phyloP scores from a whole-genome alignment of 2,888 invertebrate species.

The Netelia virgata region DNA sequence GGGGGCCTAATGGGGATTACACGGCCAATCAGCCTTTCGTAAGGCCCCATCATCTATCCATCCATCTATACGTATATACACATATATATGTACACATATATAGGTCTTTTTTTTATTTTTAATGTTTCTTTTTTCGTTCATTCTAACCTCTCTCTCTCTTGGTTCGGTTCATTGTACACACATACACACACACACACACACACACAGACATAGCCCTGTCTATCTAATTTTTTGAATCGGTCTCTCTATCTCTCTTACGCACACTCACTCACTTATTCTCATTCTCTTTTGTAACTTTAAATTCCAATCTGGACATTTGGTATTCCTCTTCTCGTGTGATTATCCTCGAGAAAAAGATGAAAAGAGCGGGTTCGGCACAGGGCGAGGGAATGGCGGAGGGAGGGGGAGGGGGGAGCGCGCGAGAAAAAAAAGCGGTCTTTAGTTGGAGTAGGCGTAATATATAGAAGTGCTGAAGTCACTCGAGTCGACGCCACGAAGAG shows the following conservation, averaged over 20 bases:
- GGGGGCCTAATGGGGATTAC: conserved; percentile 84
- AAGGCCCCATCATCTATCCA: conserved; percentile 74
- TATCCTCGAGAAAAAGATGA: conserved; percentile 64
- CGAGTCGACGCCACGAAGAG: conserved; percentile 33
- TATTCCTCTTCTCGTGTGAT: conserved; percentile 56
- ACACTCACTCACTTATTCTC: conserved; percentile 32
- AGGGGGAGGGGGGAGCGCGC: conserved; percentile 72
- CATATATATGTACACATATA: conserved; percentile 15
- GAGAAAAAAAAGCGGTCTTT: conserved; percentile 30
- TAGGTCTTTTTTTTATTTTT: conserved; percentile 39
- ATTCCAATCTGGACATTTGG: conserved; percentile 58
- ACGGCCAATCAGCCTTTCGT: conserved; percentile 83
- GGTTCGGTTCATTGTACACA: conserved; percentile 61
- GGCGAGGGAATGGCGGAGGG: conserved; percentile 64
- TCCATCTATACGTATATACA: conserved; percentile 59
- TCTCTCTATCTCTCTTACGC: conserved; percentile 21
- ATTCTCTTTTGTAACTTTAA: conserved; percentile 57
- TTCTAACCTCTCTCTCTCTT: conserved; percentile 34
- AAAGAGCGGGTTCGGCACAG: conserved; percentile 51
- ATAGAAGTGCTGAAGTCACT: conserved; percentile 57
- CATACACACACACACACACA: conserved; percentile 3
- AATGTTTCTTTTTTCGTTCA: conserved; percentile 21
- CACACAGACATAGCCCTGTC: conserved; percentile 40
- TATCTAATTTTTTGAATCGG: conserved; percentile 53
- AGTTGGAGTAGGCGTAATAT: conserved; percentile 55